These are phyloP conservation scores for Rhabdornis inornatus DNA, from an alignment of 2,113 vertebrate species.

Conservation along the genomic window DNA sequence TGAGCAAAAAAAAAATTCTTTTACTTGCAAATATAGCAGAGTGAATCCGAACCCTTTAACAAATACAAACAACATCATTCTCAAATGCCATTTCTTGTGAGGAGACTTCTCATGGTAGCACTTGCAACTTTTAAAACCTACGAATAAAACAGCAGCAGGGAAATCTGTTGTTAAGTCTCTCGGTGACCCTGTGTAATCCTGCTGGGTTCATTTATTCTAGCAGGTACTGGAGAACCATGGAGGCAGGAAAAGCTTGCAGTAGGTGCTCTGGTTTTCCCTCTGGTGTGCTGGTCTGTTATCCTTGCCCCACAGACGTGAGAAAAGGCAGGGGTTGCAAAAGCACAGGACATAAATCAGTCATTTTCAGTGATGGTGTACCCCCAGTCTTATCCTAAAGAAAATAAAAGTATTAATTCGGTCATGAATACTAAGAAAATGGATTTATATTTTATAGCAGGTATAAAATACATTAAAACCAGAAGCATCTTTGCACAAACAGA, in stretches of 20 bases:
- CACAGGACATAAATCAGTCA: background rate
- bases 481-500: background rate
- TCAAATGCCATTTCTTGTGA: background rate
- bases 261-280: background rate
- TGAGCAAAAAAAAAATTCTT: background rate
- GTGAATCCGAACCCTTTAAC: background rate
- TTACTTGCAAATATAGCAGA: background rate
- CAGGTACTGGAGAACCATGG: background rate
- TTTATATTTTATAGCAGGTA: slow-evolving; percentile 17
- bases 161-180: background rate
- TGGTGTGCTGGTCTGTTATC: background rate
- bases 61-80: background rate
- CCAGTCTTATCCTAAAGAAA: background rate
- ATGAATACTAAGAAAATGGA: background rate
- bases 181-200: background rate
- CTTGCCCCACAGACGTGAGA: background rate
- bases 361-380: background rate
- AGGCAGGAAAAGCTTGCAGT: background rate
- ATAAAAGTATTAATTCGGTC: background rate
- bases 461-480: slow-evolving; percentile 14
- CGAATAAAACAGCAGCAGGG: background rate
- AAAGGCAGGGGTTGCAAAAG: background rate
- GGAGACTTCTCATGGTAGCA: background rate
- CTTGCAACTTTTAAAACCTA: background rate
- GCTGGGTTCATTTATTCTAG: background rate